Evolutionary conservation across 2,113 vertebrate genomes (phyloP), one percentile per base, ranked within the genome.

Genomic region (Cygnus buccinator): DNA sequence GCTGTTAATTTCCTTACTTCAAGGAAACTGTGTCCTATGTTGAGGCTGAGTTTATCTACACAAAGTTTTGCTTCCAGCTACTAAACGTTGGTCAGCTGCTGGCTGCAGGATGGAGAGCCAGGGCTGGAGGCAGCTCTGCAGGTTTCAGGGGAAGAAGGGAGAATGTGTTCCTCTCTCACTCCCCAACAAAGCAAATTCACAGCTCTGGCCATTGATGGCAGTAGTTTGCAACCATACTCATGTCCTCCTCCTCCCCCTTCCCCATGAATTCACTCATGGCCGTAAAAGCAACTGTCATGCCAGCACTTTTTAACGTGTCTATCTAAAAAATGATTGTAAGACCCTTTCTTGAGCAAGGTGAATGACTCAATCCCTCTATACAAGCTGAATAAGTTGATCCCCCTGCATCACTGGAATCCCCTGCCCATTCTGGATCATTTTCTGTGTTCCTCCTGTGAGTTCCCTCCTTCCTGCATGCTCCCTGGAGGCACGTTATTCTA

Each of bases 1-100:
- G 81, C 66, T 93, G 52, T 78, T 96, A 59, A 94, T 87, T 91
- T 84, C 84, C 81, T 94, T 82, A 68, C 77, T 97, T 94, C 65
- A 89, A 85, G 77, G 91, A 84, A 92, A 57, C 72, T 59, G 70
- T 87, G 73, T 87, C 70, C 57, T 84, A 28, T 92, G 89, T 87
- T 66, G 67, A 87, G 44, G 70, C 84, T 78, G 68, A 86, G 7
- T 92, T 92, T 94, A 35, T 71, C 61, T 82, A 48, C 10, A 21
- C 35, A 39, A 77, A 84, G 61, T 84, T 91, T 70, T 84, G 46
- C 46, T 63, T 77, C 55, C 58, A 63, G 46, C 66, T 84, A 11
- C 72, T 72, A 73, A 78, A 41, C 63, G 14, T 44, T 59, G 29
- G 63, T 65, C 59, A 87, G n/a, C 37, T 81, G 50, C 63, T 80